A percentile compares a stretch with the other conserved stretches of the same genome.
phyloP scores from a whole-genome alignment of 2,797 vertebrate genomes.

The Diplodus puntazzo region DNA sequence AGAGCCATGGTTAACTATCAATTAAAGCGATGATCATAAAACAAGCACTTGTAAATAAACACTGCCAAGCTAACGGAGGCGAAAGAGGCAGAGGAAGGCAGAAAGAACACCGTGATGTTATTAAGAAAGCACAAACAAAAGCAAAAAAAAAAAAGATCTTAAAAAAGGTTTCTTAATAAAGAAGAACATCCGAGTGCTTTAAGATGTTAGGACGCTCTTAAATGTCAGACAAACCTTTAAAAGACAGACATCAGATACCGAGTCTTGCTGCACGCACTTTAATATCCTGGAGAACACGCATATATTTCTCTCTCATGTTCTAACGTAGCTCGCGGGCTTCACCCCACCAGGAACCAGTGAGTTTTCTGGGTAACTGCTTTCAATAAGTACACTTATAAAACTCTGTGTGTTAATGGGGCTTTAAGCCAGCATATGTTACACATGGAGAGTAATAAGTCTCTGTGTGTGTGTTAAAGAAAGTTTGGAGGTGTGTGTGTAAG shows the following conservation, averaged over 20 bases:
- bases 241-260: slow-evolving; percentile 9
- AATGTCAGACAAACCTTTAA: not conserved
- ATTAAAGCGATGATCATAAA: slow-evolving; percentile 83
- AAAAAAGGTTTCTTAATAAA: not conserved
- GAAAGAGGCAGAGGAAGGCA: slow-evolving; percentile 17
- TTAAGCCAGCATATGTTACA: slow-evolving; percentile 63
- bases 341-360: slow-evolving; percentile 45
- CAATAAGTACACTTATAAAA: slow-evolving; percentile 71
- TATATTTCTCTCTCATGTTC: slow-evolving; percentile 30
- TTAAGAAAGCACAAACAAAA: not conserved
- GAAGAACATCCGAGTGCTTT: not conserved
- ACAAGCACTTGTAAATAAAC: slow-evolving; percentile 80
- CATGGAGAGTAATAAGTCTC: slow-evolving; percentile 72
- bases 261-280: slow-evolving; percentile 21
- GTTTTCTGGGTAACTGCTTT: slow-evolving; percentile 66
- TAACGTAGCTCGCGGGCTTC: slow-evolving; percentile 34
- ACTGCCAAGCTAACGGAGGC: slow-evolving; percentile 50
- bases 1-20: slow-evolving; percentile 80
- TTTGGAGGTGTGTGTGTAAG: slow-evolving; percentile 60
- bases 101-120: slow-evolving; percentile 4
- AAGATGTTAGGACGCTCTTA: not conserved
- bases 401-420: slow-evolving; percentile 69
- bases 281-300: slow-evolving; percentile 14
- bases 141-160: not conserved
- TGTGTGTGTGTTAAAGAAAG: slow-evolving; percentile 71